These are phyloP conservation scores for Eremophila alpestris DNA, from an alignment of 2,797 vertebrate species.

Conservation along the genomic window DNA sequence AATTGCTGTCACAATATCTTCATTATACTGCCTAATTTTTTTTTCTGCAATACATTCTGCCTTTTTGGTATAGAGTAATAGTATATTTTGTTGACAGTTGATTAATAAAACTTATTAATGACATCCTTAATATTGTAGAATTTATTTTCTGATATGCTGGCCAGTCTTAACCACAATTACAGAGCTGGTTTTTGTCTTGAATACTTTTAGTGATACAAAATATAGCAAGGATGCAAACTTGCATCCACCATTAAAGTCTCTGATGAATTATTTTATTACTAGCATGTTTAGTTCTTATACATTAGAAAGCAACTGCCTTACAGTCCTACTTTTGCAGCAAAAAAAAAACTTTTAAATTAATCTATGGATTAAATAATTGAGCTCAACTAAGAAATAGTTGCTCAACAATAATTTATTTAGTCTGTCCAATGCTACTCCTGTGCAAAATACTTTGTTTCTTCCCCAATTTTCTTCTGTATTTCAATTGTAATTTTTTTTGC, in stretches of 20 bases:
- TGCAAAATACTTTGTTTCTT: not conserved
- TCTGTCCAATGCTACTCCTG: not conserved
- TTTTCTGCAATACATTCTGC: not conserved
- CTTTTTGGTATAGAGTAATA: not conserved
- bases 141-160: not conserved
- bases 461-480: not conserved
- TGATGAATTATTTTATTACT: not conserved
- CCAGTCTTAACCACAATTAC: not conserved
- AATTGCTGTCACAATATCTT: not conserved
- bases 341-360: not conserved
- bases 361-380: not conserved
- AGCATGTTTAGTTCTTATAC: not conserved
- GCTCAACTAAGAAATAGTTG: not conserved
- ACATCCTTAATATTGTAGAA: not conserved
- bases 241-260: not conserved
- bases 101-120: not conserved
- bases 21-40: not conserved
- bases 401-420: not conserved
- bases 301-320: not conserved
- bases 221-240: not conserved
- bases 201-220: not conserved
- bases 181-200: not conserved
- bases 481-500: not conserved
- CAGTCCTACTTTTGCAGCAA: not conserved
- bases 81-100: not conserved